Evolutionary conservation across 2,888 invertebrate species (phyloP), one percentile per base, ranked within the genome.

Genomic region (Andricus curvator): DNA sequence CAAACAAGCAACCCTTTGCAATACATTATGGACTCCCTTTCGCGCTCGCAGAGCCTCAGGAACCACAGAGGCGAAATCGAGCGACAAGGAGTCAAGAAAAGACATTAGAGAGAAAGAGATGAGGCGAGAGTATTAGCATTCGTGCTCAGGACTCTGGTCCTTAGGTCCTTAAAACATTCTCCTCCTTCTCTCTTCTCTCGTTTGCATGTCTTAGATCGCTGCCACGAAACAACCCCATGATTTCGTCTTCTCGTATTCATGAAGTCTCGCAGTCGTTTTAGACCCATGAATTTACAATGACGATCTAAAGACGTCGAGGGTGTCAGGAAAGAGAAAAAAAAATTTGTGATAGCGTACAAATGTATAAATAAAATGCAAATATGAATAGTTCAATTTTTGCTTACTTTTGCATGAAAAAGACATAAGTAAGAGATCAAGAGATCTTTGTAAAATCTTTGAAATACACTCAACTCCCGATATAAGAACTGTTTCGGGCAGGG

Each of bases 171-270:
- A 62, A 11, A 22, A 62, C 62, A 62, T 62, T 25, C 62, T 22
- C 62, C 78, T 62, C 60, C 79, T 78, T 77, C 82, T 78, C 66
- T n/a, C 78, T 82, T 80, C 85, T 82, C 79, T 60, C 80, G 81
- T 80, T 83, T 68, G 78, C 70, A 67, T 85, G 83, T 89, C 88
- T 88, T 88, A 88, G 85, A 83, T 82, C n/a, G 82, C 85, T 82
- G 84, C 79, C 81, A 84, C 84, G 80, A 85, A 84, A 85, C 86
- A 84, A 84, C 87, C 90, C 88, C 87, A 86, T 86, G 87, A 87
- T 88, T 88, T 88, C 86, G 83, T 84, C 87, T 80, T 81, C 68
- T 84, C 81, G 82, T 89, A 89, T 89, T 89, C 90, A 90, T 90
- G 89, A 90, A 89, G 82, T 78, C 74, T 80, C 44, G 64, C 62